These are phyloP conservation scores for Dasyornis broadbenti DNA, from an alignment of 2,113 vertebrate genomes.

Conservation along the genomic window DNA sequence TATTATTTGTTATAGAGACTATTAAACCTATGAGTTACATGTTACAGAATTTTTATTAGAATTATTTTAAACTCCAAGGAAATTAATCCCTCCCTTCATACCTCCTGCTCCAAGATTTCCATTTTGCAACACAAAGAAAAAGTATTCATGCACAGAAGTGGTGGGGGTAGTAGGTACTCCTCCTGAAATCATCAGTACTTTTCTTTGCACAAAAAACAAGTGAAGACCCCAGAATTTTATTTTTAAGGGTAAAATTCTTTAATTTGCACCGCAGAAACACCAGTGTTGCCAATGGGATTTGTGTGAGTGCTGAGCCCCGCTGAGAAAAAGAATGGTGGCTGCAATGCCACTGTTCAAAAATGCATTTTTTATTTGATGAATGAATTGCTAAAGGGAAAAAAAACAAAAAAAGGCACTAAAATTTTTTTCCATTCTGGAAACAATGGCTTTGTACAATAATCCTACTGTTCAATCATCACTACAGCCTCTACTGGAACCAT, in stretches of 20 bases:
- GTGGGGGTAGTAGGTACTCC: neutral
- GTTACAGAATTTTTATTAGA: conserved; percentile 33
- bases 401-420: neutral
- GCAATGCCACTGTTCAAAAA: neutral
- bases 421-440: neutral
- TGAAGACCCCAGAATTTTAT: neutral
- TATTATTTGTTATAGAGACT: conserved; percentile 30
- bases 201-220: neutral
- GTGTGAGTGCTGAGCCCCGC: neutral
- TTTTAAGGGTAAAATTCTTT: neutral
- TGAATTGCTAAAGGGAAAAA: neutral
- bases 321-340: neutral
- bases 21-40: neutral
- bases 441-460: neutral
- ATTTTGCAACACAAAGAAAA: conserved; percentile 10
- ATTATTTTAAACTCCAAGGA: conserved; percentile 43
- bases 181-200: neutral
- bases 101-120: neutral
- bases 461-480: neutral
- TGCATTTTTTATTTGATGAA: conserved; percentile 5
- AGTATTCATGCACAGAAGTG: neutral
- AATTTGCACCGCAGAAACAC: neutral
- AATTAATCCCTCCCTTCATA: conserved; percentile 6
- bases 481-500: neutral
- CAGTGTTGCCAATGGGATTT: neutral